These are phyloP conservation scores for Synodontis membranacea DNA, from an alignment of 2,113 vertebrate genomes.

Conservation along the genomic window DNA sequence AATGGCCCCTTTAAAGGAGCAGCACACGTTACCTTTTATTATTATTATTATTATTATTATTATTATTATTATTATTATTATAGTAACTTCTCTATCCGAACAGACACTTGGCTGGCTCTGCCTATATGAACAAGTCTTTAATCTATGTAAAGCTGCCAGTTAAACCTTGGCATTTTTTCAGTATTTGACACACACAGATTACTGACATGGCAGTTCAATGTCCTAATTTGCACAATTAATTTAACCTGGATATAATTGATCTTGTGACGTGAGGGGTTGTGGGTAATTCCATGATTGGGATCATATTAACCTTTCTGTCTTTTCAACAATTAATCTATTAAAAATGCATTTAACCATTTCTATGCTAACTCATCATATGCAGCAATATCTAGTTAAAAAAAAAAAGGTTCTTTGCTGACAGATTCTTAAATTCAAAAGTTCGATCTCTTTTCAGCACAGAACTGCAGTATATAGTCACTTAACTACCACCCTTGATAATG, in stretches of 20 bases:
- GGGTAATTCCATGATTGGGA: not conserved
- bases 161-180: slow-evolving; percentile 5
- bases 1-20: slow-evolving; percentile 31
- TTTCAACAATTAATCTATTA: not conserved
- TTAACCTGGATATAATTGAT: not conserved
- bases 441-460: not conserved
- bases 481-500: not conserved
- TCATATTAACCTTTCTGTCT: not conserved
- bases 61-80: slow-evolving; percentile 38
- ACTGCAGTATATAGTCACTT: no score
- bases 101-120: slow-evolving; percentile 64
- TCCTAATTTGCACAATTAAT: not conserved
- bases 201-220: not conserved
- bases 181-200: not conserved
- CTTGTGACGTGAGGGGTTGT: not conserved
- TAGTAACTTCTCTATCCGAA: slow-evolving; percentile 54
- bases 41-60: slow-evolving; percentile 31
- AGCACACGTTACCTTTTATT: slow-evolving; percentile 54
- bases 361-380: not conserved
- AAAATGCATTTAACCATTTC: not conserved
- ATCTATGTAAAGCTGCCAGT: slow-evolving; percentile 64
- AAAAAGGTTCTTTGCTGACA: not conserved
- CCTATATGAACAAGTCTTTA: slow-evolving; percentile 70
- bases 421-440: not conserved
- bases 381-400: not conserved